phyloP scores from a whole-genome alignment of 2,797 vertebrate genomes.

The Brachyrhaphis roseni region DNA sequence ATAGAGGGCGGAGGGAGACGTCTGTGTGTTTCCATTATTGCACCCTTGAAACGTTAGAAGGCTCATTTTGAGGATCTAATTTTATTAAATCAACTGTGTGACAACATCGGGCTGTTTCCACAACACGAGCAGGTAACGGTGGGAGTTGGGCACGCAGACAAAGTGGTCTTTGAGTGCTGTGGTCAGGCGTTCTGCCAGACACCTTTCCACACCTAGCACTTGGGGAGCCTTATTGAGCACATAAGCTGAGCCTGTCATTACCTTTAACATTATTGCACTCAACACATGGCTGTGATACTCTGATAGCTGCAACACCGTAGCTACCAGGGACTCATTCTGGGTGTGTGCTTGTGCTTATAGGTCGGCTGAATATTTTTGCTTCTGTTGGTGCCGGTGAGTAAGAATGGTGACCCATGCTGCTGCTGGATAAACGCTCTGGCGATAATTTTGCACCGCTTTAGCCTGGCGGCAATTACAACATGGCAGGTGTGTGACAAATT shows the following conservation, averaged over 20 bases:
- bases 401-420: constrained; percentile 29
- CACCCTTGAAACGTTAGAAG: constrained; percentile 68
- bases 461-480: constrained; percentile 26
- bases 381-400: constrained; percentile 47
- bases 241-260: constrained; percentile 58
- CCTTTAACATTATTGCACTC: constrained; percentile 76
- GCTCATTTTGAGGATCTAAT: constrained; percentile 76
- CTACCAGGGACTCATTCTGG: constrained; percentile 49
- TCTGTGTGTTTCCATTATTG: constrained; percentile 70
- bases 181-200: constrained; percentile 76
- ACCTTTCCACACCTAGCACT: constrained; percentile 80
- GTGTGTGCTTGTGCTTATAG: constrained; percentile 48
- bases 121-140: constrained; percentile 73
- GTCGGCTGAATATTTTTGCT: constrained; percentile 63
- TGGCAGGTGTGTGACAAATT: constrained; percentile 47
- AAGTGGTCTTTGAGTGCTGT: constrained; percentile 79
- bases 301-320: constrained; percentile 61
- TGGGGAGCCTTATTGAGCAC: constrained; percentile 70
- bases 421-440: constrained; percentile 48
- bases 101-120: constrained; percentile 71
- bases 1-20: constrained; percentile 11
- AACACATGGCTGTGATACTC: constrained; percentile 67
- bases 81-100: constrained; percentile 78
- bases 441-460: constrained; percentile 47
- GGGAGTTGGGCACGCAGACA: constrained; percentile 69